Base-by-base conservation (phyloP, 2,113 vertebrate species). In the Indicator maculatus region DNA sequence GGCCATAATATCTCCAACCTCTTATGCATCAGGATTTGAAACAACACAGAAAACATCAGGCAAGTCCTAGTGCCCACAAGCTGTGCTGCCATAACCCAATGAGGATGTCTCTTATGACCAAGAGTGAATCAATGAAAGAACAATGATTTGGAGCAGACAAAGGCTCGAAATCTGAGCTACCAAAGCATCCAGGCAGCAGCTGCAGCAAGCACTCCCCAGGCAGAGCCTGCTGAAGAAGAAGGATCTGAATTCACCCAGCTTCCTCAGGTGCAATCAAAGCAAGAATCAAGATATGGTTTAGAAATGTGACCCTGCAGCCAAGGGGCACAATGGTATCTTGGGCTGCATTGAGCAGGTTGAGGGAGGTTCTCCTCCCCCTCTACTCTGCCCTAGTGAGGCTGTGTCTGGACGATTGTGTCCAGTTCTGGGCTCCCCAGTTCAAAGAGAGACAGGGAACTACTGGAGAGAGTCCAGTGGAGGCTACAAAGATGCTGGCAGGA, bases 51-150 rank as follows among this genome's bases (percentile, higher is more conserved):
- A 44, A n/a, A 5, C 50, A 20, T 13, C 38, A 5, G 11, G 10
- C 5, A 3, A 59, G 44, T 16, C 88, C 12, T 0, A 4, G 15
- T 0, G 14, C 26, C 80, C 64, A 4, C 30, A 5, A 13, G 36
- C 61, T 2, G 17, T 0, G 0, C 69, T 33, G 73, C 86, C 86
- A 41, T 66, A 72, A 83, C 44, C 71, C 2, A 12, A 7, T 0
- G 0, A 47, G 85, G 63, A 36, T 3, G 39, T 18, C 36, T 69
- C 50, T 12, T 4, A 16, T 0, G 30, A 33, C 19, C 33, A 41
- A n/a, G 58, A 44, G 33, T 0, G 5, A 14, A 1, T 6, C 61
- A 85, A n/a, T 21, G 20, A 61, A 38, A 45, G 83, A 78, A 81
- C 66, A 86, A 72, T n/a, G 6, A 36, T 23, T 52, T 0, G 2